Percentiles rank a stretch among this genome's conserved stretches.
Evolutionary conservation across 2,113 vertebrate species (phyloP).

Genomic region (Megalops atlanticus): DNA sequence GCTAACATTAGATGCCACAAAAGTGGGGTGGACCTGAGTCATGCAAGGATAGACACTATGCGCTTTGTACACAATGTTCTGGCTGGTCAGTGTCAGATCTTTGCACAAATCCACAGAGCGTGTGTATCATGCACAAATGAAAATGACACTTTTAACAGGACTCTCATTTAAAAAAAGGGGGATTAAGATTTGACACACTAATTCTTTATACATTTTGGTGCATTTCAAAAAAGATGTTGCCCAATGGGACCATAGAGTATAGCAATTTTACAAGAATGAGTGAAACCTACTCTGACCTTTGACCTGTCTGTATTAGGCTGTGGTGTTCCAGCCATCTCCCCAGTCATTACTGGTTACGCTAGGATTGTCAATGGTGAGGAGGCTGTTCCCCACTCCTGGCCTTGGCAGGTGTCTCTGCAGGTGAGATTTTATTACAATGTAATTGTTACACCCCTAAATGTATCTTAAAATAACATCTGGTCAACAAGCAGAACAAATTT

Average conservation of each 20-base stretch:
- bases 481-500: no score
- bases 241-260: not conserved
- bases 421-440: constrained; percentile 36
- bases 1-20: no score
- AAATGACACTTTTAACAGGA: no score
- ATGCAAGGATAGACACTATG: no score
- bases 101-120: no score
- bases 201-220: not conserved
- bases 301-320: constrained; percentile 54
- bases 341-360: constrained; percentile 60
- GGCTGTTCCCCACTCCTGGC: constrained; percentile 69
- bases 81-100: no score
- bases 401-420: constrained; percentile 76
- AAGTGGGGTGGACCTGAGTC: no score
- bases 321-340: constrained; percentile 57
- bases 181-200: not conserved
- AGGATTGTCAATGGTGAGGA: constrained; percentile 73
- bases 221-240: not conserved
- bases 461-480: no score
- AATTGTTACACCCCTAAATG: no score
- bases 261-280: not conserved
- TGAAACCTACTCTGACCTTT: not conserved
- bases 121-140: no score
- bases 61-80: no score
- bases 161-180: no score